phyloP scores from a whole-genome alignment of 30 jellyfish, hydroid and myxozoan genomes.

The Rhopilema esculentum region DNA sequence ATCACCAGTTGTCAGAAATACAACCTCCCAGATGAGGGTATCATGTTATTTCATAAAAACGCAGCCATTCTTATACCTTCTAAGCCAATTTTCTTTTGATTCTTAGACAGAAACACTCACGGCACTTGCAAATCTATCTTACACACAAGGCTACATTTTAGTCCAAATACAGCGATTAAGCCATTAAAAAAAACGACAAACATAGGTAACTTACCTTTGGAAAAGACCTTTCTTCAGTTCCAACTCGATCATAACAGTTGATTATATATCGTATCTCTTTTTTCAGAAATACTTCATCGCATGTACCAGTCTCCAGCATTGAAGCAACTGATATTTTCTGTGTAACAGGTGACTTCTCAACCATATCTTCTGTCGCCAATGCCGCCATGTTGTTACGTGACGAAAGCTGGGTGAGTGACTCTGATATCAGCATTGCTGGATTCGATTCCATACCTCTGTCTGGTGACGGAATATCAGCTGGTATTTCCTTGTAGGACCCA shows the following conservation, averaged over 20 bases:
- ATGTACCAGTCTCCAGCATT: constrained; percentile 18
- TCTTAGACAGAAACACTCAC: no score
- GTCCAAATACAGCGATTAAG: no score
- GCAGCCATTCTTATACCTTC: no score
- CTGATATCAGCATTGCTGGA: constrained; percentile 59
- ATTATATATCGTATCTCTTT: constrained; percentile 63
- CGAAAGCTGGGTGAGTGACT: constrained; percentile 38
- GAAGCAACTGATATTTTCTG: constrained; percentile 55
- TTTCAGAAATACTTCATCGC: constrained; percentile 43
- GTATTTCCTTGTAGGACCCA: constrained; percentile 19
- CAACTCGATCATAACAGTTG: constrained; percentile 81
- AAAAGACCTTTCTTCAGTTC: constrained; percentile 71
- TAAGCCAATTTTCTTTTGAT: no score
- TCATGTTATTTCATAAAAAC: no score
- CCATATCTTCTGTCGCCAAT: constrained; percentile 67
- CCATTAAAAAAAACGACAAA: no score
- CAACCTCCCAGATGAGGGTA: no score
- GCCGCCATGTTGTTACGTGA: constrained; percentile 34
- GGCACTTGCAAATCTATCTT: no score
- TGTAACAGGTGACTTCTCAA: constrained; percentile 50
- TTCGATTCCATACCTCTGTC: constrained; percentile 23
- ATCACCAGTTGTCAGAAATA: no score
- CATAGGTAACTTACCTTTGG: constrained; percentile 70
- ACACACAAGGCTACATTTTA: no score
- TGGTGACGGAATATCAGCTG: constrained; percentile 20